phyloP scores from a whole-genome alignment of 1,140 invertebrate species.

The Halictus rubicundus region DNA sequence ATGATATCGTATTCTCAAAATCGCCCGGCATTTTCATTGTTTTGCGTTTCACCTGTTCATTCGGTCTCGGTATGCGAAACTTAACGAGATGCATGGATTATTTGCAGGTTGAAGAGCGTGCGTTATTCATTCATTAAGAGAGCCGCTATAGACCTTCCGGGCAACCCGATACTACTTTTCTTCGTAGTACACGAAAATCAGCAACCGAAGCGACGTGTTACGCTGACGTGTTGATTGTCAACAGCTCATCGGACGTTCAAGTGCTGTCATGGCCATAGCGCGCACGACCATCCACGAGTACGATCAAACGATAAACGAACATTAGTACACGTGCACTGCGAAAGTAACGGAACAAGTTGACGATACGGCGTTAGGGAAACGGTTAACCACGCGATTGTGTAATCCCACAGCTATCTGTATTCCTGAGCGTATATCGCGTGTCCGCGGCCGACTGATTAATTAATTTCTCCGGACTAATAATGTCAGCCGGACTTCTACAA shows the following conservation, averaged over 20 bases:
- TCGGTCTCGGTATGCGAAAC: no score
- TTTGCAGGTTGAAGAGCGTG: no score
- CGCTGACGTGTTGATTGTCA: neutral
- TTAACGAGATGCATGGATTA: no score
- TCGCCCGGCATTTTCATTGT: no score
- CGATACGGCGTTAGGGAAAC: slow-evolving; percentile 8
- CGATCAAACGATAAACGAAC: neutral
- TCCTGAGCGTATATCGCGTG: slow-evolving; percentile 43
- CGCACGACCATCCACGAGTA: neutral
- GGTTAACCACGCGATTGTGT: slow-evolving; percentile 27
- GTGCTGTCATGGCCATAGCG: neutral
- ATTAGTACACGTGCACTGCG: slow-evolving; percentile 10
- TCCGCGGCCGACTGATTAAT: slow-evolving; percentile 38
- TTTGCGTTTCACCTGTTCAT: no score
- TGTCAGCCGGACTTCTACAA: slow-evolving; percentile 41
- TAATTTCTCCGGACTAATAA: slow-evolving; percentile 51
- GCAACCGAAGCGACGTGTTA: no score
- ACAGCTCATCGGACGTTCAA: neutral
- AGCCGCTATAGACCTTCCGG: neutral
- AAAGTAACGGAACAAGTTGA: slow-evolving; percentile 20
- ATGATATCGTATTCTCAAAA: no score
- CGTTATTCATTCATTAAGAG: neutral
- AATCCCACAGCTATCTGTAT: slow-evolving; percentile 46
- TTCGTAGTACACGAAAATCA: no score
- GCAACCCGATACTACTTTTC: no score